phyloP scores from a whole-genome alignment of 2,113 vertebrate genomes.

The Mus pahari region DNA sequence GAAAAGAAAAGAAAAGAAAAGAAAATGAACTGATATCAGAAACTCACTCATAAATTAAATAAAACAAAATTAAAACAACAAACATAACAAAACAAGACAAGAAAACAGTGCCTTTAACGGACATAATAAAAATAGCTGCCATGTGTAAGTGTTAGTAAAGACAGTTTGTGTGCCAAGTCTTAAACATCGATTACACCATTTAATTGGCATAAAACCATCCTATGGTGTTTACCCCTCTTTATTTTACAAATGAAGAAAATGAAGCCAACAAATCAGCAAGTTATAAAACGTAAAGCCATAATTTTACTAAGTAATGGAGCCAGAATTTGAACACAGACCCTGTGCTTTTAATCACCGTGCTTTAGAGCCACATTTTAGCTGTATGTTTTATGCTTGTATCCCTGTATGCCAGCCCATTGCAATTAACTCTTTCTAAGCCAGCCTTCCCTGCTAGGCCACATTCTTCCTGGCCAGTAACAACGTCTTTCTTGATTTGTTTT shows the following conservation, averaged over 20 bases:
- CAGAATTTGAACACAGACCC: constrained; percentile 26
- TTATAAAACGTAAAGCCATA: neutral
- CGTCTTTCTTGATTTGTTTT: neutral
- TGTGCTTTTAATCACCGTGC: neutral
- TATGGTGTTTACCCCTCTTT: neutral
- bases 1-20: too few relatives aligned
- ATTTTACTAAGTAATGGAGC: neutral
- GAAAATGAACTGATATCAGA: too few relatives aligned
- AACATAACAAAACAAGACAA: neutral
- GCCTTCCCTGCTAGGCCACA: neutral
- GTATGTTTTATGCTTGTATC: neutral
- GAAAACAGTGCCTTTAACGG: neutral
- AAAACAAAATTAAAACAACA: neutral
- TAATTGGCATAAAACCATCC: neutral
- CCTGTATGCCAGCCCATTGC: neutral
- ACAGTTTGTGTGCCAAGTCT: neutral
- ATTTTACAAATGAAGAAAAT: neutral
- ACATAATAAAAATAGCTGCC: neutral
- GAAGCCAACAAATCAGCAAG: neutral
- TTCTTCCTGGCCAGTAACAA: neutral
- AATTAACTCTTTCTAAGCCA: neutral
- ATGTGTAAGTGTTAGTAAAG: neutral
- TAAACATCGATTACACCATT: neutral
- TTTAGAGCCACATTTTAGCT: constrained; percentile 1
- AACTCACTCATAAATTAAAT: too few relatives aligned